These are phyloP conservation scores for Azorinus chamasolen DNA, from an alignment of 2,888 invertebrate genomes.

Conservation along the genomic window DNA sequence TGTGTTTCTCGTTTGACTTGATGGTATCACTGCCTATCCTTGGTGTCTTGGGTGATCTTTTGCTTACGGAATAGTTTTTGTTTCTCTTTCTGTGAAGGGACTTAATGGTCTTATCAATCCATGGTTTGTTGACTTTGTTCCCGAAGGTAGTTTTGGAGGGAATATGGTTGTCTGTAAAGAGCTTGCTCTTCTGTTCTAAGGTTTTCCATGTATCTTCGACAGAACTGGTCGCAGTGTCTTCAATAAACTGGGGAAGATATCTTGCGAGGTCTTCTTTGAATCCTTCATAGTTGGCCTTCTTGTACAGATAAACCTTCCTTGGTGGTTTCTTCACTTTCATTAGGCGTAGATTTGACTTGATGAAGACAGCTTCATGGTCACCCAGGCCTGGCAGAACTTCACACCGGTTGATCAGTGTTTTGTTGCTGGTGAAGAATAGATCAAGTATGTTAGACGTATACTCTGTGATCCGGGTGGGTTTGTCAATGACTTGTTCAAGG, in stretches of 20 bases:
- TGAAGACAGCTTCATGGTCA: too few species aligned
- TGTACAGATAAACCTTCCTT: constrained; percentile 37
- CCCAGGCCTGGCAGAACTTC: constrained; percentile 24
- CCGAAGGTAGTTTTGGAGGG: constrained; percentile 34
- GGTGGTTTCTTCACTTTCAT: constrained; percentile 38
- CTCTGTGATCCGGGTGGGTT: constrained; percentile 32
- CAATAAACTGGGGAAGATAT: neutral
- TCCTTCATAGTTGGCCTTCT: constrained; percentile 21
- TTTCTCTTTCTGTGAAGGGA: constrained; percentile 22
- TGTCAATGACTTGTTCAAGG: constrained; percentile 30
- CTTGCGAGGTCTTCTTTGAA: constrained; percentile 17
- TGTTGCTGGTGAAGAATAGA: too few species aligned
- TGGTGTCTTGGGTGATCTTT: constrained; percentile 6
- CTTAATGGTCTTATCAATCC: constrained; percentile 27
- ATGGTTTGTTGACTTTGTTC: constrained; percentile 28
- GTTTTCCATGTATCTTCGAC: constrained; percentile 18
- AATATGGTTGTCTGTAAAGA: constrained; percentile 17
- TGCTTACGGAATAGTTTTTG: constrained; percentile 24
- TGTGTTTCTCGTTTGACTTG: constrained; percentile 13
- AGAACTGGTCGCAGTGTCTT: neutral
- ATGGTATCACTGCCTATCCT: constrained; percentile 9
- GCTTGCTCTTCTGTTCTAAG: constrained; percentile 15
- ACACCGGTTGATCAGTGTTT: constrained; percentile 7
- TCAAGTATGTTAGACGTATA: constrained; percentile 9
- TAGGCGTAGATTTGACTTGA: too few species aligned